A percentile compares a stretch with the other conserved stretches of the same genome.
These are phyloP conservation scores for Lasioglossum leucozonium DNA, from an alignment of 2,888 invertebrate species.

Conservation along the genomic window DNA sequence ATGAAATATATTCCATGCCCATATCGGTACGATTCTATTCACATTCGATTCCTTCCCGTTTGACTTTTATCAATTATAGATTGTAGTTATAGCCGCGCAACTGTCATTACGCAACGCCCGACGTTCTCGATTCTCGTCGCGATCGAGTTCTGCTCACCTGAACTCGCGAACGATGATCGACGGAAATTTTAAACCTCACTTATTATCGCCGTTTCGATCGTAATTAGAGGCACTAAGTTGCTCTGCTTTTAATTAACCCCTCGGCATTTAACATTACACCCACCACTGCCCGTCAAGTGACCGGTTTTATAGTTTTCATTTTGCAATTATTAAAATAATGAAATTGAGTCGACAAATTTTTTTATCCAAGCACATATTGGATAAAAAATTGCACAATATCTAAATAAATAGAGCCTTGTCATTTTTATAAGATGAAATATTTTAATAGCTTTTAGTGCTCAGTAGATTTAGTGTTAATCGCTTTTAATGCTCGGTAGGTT, in stretches of 20 bases:
- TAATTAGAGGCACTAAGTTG: neutral
- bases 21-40: neutral
- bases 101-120: neutral
- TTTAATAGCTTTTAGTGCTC: too few species aligned
- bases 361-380: too few species aligned
- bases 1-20: neutral
- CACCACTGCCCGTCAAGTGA: too few species aligned
- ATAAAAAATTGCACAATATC: too few species aligned
- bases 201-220: neutral
- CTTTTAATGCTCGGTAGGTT: too few species aligned
- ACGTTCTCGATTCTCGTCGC: neutral
- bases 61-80: neutral
- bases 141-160: neutral
- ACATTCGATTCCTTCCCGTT: neutral
- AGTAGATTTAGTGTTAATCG: too few species aligned
- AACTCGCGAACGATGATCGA: neutral
- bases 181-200: neutral
- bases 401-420: too few species aligned
- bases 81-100: neutral
- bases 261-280: too few species aligned
- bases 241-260: neutral
- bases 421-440: too few species aligned
- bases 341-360: too few species aligned
- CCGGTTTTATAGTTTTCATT: too few species aligned
- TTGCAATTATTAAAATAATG: too few species aligned